Evolutionary conservation across 2,888 invertebrate species (phyloP), one percentile per base, ranked within the genome.

Genomic region (Mimachlamys varia): DNA sequence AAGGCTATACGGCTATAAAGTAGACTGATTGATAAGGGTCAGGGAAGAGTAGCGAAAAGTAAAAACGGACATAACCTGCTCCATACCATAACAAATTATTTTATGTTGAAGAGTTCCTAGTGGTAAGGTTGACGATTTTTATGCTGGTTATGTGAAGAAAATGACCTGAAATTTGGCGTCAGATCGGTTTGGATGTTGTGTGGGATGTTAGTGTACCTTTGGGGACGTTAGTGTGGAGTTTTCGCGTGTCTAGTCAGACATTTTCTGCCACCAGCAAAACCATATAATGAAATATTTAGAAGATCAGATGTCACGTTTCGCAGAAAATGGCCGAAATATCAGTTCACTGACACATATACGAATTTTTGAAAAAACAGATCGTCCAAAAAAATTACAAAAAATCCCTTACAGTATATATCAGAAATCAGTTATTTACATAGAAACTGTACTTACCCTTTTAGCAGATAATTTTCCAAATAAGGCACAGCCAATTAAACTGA

Each of bases 391-490:
- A 44, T 44, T 5, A 5, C 44, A 44, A 44, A 44, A 44, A 5
- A 3, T 44, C 7, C 44, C 7, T 44, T 44, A 44, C 3, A 44
- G 7, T 44, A 44, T 5, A 44, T 44, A 44, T 44, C 44, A 44
- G 22, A 62, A 76, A 33, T 22, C 33, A 27, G 76, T 33, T 33
- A 33, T 33, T 33, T 22, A n/a, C 22, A n/a, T 19, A 15, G 53
- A 53, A 58, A 58, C 27, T 22, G 33, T 33, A 76, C 76, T 76
- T 76, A 76, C 76, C 76, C 76, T 76, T 76, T 76, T 76, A 76
- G 76, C 76, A 76, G 33, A 76, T 7, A 33, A 27, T 76, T 76
- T 76, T 76, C 76, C 76, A 76, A 76, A 76, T 76, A 76, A 76
- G 33, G 76, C 76, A 76, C 76, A 76, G 33, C 76, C 76, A 76